phyloP scores from a whole-genome alignment of 1,140 invertebrate species.

The Zophobas morio region DNA sequence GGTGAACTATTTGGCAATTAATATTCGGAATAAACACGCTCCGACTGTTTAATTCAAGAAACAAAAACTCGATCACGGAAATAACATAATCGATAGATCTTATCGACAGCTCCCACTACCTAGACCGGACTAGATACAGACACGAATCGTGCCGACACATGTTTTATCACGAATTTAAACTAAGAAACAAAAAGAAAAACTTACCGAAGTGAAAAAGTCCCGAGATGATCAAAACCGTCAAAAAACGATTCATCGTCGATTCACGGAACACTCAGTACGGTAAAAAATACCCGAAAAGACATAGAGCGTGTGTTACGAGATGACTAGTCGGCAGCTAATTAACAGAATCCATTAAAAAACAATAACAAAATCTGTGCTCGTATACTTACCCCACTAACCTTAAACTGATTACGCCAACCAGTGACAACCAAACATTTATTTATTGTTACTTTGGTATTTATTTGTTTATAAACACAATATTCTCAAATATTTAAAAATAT shows the following conservation, averaged over 20 bases:
- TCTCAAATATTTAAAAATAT: constrained; percentile 1
- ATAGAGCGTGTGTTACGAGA: constrained; percentile 2
- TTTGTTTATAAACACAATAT: constrained; percentile 23
- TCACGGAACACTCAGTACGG: not conserved
- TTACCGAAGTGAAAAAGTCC: constrained; percentile 9
- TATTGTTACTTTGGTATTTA: constrained; percentile 28
- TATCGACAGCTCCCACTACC: not conserved
- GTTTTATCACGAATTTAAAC: not conserved
- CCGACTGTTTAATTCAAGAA: not conserved
- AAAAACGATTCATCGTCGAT: constrained; percentile 3
- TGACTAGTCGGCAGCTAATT: constrained; percentile 15
- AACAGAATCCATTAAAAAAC: constrained; percentile 33
- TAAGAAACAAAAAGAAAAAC: constrained; percentile 15
- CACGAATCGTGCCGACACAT: not conserved
- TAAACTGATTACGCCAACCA: constrained; percentile 32
- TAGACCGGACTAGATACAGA: not conserved
- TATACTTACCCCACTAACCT: constrained; percentile 38
- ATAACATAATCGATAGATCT: not conserved
- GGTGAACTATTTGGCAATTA: constrained; percentile 10
- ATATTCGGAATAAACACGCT: constrained; percentile 6
- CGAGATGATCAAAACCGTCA: constrained; percentile 12
- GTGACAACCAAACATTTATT: constrained; percentile 30
- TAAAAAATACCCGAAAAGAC: constrained; percentile 3
- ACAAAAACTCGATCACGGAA: constrained; percentile 8
- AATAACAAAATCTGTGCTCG: constrained; percentile 32